These are phyloP conservation scores for Zoanthus sansibaricus DNA, from an alignment of 92 coral and sea anemone species.

Conservation along the genomic window DNA sequence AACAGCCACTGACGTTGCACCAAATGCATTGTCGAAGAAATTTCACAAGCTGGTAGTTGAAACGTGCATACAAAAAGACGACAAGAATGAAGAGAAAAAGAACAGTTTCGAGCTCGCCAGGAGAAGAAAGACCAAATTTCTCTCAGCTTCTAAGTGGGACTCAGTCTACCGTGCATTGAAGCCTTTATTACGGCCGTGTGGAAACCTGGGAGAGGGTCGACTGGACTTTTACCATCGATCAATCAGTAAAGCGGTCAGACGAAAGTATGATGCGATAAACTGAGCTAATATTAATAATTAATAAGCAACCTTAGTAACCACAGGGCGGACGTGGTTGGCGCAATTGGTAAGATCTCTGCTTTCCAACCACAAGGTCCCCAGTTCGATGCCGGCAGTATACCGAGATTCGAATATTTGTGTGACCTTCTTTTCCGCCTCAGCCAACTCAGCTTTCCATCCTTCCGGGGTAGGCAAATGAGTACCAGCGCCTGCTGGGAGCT, in stretches of 20 bases:
- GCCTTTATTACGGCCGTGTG: slow-evolving; percentile 97
- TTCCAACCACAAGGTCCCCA: too few relatives aligned
- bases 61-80: slow-evolving; percentile 77
- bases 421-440: too few relatives aligned
- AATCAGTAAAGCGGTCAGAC: slow-evolving; percentile 94
- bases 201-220: slow-evolving; percentile 99
- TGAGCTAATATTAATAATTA: too few relatives aligned
- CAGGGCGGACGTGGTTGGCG: too few relatives aligned
- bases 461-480: too few relatives aligned
- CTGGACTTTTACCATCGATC: slow-evolving; percentile 98
- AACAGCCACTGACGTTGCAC: neutral
- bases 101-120: slow-evolving; percentile 18
- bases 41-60: slow-evolving; percentile 91
- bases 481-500: too few relatives aligned
- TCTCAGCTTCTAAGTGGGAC: slow-evolving; percentile 98
- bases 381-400: too few relatives aligned
- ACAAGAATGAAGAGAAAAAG: neutral
- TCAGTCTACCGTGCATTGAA: slow-evolving; percentile 96
- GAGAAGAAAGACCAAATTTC: slow-evolving; percentile 70
- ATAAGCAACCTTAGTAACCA: too few relatives aligned
- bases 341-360: too few relatives aligned
- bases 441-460: too few relatives aligned
- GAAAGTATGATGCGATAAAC: slow-evolving; percentile 60
- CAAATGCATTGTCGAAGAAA: slow-evolving; percentile 70
- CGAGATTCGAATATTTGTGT: too few relatives aligned